Evolutionary conservation across 2,113 vertebrate genomes (phyloP).

Genomic region (Petrocephalus zakoni): DNA sequence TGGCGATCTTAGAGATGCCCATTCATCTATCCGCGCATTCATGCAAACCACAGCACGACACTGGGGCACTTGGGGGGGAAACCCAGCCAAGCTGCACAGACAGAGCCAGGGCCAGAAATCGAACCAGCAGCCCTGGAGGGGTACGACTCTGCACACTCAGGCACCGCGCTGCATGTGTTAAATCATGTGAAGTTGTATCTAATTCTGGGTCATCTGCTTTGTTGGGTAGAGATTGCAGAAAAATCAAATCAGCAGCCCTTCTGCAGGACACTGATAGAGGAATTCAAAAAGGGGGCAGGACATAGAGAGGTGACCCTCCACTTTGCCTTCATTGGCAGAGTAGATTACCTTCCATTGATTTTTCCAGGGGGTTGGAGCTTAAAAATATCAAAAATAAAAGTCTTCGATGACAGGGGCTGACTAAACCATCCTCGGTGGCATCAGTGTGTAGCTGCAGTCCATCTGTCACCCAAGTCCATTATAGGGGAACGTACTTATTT

Average conservation of each 20-base stretch:
- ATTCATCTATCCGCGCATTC: background rate
- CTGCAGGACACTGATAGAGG: background rate
- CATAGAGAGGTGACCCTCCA: background rate
- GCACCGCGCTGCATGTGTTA: background rate
- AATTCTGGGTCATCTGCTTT: background rate
- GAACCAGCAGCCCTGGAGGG: background rate
- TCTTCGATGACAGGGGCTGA: background rate
- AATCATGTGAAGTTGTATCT: background rate
- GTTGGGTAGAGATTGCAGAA: background rate
- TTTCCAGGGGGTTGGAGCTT: background rate
- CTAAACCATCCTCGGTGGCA: background rate
- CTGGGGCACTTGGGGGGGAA: background rate
- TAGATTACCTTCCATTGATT: constrained; percentile 12
- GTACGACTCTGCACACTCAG: background rate
- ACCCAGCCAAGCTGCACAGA: background rate
- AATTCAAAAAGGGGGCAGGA: background rate
- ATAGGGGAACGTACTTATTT: background rate
- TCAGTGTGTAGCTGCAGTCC: background rate
- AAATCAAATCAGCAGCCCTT: background rate
- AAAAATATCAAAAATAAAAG: background rate
- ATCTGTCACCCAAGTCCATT: background rate
- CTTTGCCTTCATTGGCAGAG: constrained; percentile 2
- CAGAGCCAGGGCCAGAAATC: background rate
- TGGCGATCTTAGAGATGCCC: background rate
- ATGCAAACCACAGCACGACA: background rate